phyloP scores from a whole-genome alignment of 2,113 vertebrate genomes.

The Stigmatopora nigra region DNA sequence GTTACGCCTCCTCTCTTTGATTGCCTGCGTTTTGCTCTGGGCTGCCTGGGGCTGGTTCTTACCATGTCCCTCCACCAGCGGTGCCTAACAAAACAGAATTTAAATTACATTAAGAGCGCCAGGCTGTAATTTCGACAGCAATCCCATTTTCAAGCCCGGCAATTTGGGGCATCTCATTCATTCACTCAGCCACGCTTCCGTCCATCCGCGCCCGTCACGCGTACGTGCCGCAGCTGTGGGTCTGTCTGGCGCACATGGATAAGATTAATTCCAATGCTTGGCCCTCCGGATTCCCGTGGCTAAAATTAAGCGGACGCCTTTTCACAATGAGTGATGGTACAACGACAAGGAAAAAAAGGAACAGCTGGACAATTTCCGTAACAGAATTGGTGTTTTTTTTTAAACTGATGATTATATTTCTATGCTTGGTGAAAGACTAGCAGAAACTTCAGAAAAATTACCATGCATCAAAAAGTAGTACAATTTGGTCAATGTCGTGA shows the following conservation, averaged over 20 bases:
- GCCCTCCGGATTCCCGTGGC: conserved; percentile 54
- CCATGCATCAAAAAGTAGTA: background rate
- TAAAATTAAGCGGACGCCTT: conserved; percentile 50
- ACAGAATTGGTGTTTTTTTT: conserved; percentile 29
- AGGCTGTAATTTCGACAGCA: conserved; percentile 74
- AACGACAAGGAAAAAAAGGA: conserved; percentile 49
- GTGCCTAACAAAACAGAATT: conserved; percentile 72
- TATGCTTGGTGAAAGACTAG: background rate
- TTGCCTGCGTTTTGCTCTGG: conserved; percentile 68
- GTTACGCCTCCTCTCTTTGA: conserved; percentile 73
- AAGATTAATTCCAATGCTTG: conserved; percentile 47
- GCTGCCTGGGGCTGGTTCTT: conserved; percentile 59
- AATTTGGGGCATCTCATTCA: conserved; percentile 74
- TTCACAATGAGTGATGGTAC: conserved; percentile 29
- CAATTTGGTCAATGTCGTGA: background rate
- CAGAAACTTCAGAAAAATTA: background rate
- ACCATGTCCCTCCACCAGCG: conserved; percentile 40
- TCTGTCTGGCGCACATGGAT: conserved; percentile 20
- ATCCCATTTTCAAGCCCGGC: conserved; percentile 73
- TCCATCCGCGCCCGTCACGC: conserved; percentile 62
- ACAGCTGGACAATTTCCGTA: conserved; percentile 66
- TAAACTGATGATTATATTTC: conserved; percentile 4
- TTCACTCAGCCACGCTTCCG: conserved; percentile 69
- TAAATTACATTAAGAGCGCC: conserved; percentile 72
- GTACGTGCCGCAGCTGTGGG: conserved; percentile 63